Evolutionary conservation across 2,113 vertebrate species (phyloP).

Genomic region (Tachycineta bicolor): DNA sequence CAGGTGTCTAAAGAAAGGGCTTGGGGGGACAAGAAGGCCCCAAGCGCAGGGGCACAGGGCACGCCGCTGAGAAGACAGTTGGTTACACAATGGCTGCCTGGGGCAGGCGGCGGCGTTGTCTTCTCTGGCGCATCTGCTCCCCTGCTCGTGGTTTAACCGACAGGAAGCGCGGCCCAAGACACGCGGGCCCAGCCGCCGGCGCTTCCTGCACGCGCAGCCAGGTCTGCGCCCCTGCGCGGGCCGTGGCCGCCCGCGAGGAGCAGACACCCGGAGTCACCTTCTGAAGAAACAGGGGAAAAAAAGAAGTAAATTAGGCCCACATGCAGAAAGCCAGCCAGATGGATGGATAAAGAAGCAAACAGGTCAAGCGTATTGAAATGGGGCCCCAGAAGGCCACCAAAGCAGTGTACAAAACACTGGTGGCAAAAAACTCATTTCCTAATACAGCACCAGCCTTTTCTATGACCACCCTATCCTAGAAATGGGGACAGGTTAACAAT

Average conservation of each 20-base stretch:
- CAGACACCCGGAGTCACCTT: neutral
- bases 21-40: fast-evolving
- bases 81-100: neutral
- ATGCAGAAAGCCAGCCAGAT: neutral
- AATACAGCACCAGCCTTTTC: neutral
- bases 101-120: neutral
- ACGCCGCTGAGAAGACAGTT: neutral
- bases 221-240: neutral
- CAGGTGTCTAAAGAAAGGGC: neutral
- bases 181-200: conserved; percentile 27
- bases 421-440: neutral
- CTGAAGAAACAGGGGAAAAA: neutral
- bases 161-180: conserved; percentile 77
- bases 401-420: neutral
- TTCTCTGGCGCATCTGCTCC: conserved; percentile 74
- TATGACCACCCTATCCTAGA: neutral
- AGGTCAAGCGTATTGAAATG: neutral
- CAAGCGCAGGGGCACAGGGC: fast-evolving
- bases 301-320: neutral
- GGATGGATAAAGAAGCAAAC: neutral
- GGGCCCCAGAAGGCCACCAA: neutral
- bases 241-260: fast-evolving
- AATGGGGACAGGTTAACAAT: neutral
- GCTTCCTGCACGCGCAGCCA: conserved; percentile 70
- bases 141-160: conserved; percentile 82